Conservation (phyloP, 2,797 vertebrate genomes). For the Falco naumanni region DNA sequence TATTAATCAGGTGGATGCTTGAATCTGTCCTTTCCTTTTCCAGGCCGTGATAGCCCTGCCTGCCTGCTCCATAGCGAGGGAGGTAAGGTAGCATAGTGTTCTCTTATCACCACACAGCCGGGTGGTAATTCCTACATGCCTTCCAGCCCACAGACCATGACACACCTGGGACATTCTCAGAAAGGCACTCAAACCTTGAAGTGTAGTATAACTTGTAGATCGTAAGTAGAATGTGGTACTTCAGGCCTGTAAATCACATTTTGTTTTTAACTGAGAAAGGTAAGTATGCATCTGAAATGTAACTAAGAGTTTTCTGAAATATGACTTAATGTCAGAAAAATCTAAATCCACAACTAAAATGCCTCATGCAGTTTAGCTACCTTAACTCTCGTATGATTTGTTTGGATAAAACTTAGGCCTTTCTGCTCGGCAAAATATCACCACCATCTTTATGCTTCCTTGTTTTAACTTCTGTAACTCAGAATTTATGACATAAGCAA, state of each 20-base stretch:
- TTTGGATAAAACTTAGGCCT: not conserved
- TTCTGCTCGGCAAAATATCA: not conserved
- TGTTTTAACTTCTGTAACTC: not conserved
- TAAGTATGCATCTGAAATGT: not conserved
- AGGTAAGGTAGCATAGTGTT: not conserved
- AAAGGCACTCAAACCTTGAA: not conserved
- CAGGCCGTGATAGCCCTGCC: not conserved
- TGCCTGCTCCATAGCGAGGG: not conserved
- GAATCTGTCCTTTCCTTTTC: not conserved
- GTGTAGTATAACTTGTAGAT: not conserved
- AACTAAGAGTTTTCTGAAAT: not conserved
- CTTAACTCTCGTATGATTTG: not conserved
- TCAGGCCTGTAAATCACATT: not conserved
- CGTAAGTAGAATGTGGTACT: not conserved
- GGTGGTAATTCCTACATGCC: not conserved
- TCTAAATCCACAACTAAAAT: not conserved
- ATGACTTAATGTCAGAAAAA: not conserved
- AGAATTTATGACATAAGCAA: not conserved
- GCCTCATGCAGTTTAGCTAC: not conserved
- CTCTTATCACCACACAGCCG: not conserved
- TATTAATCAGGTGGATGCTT: not conserved
- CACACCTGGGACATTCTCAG: not conserved
- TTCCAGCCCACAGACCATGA: not conserved
- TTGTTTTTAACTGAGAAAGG: not conserved
- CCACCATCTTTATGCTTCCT: not conserved